phyloP scores from a whole-genome alignment of 1,140 invertebrate genomes.

The Drosophila persimilis region DNA sequence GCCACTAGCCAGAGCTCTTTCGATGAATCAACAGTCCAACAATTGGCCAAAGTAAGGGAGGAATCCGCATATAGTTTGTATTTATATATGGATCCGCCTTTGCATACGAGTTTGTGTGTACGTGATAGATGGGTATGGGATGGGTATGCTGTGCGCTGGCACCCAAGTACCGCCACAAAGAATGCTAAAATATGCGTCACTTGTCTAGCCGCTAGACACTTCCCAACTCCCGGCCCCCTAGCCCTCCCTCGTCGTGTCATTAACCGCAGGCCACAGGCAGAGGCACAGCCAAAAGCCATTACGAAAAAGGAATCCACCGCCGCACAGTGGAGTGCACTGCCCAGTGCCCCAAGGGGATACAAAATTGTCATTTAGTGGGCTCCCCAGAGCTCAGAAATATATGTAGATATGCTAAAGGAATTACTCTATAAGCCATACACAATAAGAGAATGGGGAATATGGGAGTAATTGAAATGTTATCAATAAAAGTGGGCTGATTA shows the following conservation, averaged over 20 bases:
- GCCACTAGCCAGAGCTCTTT: neutral
- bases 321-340: slow-evolving; percentile 28
- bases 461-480: too few relatives aligned
- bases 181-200: slow-evolving; percentile 71
- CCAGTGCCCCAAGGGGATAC: too few relatives aligned
- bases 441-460: too few relatives aligned
- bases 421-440: too few relatives aligned
- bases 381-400: too few relatives aligned
- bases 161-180: slow-evolving; percentile 49
- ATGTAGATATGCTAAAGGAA: too few relatives aligned
- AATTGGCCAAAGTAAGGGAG: slow-evolving; percentile 20
- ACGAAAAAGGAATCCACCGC: slow-evolving; percentile 11
- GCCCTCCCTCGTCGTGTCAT: slow-evolving; percentile 51
- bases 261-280: slow-evolving; percentile 40
- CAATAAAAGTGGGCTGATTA: too few relatives aligned
- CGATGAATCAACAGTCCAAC: slow-evolving; percentile 33
- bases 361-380: too few relatives aligned
- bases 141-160: slow-evolving; percentile 45
- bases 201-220: slow-evolving; percentile 60
- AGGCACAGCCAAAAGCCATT: slow-evolving; percentile 22
- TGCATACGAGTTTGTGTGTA: slow-evolving; percentile 10
- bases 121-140: slow-evolving; percentile 1
- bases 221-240: slow-evolving; percentile 20
- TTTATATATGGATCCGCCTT: slow-evolving; percentile 16
- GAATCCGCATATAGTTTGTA: too few relatives aligned